A percentile compares a stretch with the other conserved stretches of the same genome.
Evolutionary conservation across 2,797 vertebrate genomes (phyloP).

Genomic region (Mus spretus): DNA sequence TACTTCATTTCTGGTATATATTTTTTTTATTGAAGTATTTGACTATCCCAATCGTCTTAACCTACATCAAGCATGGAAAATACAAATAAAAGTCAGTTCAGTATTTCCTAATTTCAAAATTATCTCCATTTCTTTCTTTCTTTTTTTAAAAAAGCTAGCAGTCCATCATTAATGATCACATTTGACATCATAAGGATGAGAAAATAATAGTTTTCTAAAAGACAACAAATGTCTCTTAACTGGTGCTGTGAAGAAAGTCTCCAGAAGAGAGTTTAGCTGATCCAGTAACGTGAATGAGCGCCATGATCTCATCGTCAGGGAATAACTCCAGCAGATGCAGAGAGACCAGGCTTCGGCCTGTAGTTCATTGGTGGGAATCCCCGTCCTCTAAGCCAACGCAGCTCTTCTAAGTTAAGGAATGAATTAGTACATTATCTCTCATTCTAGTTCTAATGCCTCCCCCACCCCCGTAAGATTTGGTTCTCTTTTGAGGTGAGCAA

Average conservation of each 20-base stretch:
- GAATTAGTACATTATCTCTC: slow-evolving; percentile 53
- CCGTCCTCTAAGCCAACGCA: background rate
- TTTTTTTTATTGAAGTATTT: slow-evolving; percentile 37
- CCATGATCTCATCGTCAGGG: slow-evolving; percentile 66
- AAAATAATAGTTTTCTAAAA: slow-evolving; percentile 59
- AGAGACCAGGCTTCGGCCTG: slow-evolving; percentile 44
- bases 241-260: slow-evolving; percentile 54
- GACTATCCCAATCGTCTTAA: slow-evolving; percentile 31
- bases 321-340: slow-evolving; percentile 76
- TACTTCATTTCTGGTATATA: slow-evolving; percentile 56
- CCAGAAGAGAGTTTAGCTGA: slow-evolving; percentile 69
- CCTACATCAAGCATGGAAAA: slow-evolving; percentile 36
- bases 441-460: background rate
- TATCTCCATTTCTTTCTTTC: background rate
- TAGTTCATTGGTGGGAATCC: slow-evolving; percentile 65
- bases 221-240: slow-evolving; percentile 61
- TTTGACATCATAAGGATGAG: slow-evolving; percentile 61
- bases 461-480: background rate
- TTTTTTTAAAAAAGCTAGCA: slow-evolving; percentile 5
- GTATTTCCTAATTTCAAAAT: slow-evolving; percentile 64
- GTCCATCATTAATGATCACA: background rate
- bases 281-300: slow-evolving; percentile 74
- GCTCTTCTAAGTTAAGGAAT: slow-evolving; percentile 40
- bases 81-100: background rate
- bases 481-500: slow-evolving; percentile 49